These are phyloP conservation scores for Leucoraja erinaceus DNA, from an alignment of 2,113 vertebrate genomes.

Conservation along the genomic window DNA sequence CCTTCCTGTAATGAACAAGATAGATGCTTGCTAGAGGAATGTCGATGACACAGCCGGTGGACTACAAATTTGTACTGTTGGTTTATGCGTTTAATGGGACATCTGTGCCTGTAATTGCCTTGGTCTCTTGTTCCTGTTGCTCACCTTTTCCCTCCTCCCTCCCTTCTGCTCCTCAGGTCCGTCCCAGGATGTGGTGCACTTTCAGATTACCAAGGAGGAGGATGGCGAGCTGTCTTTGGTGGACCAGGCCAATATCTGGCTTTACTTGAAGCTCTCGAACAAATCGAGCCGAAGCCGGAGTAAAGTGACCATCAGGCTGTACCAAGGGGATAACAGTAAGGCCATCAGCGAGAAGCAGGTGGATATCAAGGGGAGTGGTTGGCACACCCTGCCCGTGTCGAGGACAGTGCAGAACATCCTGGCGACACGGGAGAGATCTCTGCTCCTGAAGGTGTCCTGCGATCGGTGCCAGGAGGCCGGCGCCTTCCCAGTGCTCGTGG, in stretches of 20 bases:
- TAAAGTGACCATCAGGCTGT: conserved; percentile 77
- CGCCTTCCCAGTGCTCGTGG: conserved; percentile 67
- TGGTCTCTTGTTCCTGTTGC: neutral
- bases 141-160: neutral
- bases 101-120: conserved; percentile 44
- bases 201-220: conserved; percentile 88
- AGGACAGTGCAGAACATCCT: conserved; percentile 73
- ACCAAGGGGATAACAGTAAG: conserved; percentile 54
- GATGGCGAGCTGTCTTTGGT: conserved; percentile 77
- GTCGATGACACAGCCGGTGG: neutral
- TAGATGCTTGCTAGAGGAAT: neutral
- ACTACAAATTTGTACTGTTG: conserved; percentile 36
- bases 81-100: neutral
- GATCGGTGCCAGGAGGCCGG: conserved; percentile 78
- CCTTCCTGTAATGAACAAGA: neutral
- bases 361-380: conserved; percentile 85
- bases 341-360: conserved; percentile 79
- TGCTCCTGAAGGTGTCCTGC: conserved; percentile 76
- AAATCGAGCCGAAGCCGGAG: conserved; percentile 79
- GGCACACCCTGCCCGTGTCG: conserved; percentile 85
- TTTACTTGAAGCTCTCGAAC: conserved; percentile 78
- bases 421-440: conserved; percentile 58
- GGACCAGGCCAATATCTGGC: conserved; percentile 87
- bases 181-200: conserved; percentile 65
- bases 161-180: conserved; percentile 57